Conservation (phyloP, 2,113 vertebrate genomes). For the Trichomycterus rosablanca region DNA sequence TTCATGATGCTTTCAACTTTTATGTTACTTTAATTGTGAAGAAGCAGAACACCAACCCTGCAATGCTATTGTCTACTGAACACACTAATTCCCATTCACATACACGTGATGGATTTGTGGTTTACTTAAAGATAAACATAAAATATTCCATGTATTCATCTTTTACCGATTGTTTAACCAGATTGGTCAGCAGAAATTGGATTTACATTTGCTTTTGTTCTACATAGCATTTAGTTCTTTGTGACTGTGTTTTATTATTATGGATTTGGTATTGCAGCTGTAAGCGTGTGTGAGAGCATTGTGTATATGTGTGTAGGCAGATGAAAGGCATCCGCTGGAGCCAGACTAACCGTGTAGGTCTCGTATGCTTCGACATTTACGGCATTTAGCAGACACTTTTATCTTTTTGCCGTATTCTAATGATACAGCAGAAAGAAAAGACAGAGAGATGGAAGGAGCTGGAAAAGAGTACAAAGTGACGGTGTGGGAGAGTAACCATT, state of each 20-base stretch:
- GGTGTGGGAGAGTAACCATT: neutral
- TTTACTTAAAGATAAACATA: neutral
- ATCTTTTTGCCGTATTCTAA: too few relatives aligned
- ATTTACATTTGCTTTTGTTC: conserved; percentile 6
- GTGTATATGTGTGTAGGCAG: conserved; percentile 30
- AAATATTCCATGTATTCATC: conserved; percentile 1
- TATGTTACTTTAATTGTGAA: neutral
- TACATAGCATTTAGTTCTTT: neutral
- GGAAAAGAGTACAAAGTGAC: neutral
- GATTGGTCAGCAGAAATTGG: neutral
- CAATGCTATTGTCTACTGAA: neutral
- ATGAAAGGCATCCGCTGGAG: conserved; percentile 34
- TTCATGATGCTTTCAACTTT: neutral
- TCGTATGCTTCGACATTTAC: conserved; percentile 5
- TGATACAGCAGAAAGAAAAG: neutral
- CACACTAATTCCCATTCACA: neutral
- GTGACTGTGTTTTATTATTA: neutral
- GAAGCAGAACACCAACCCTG: neutral
- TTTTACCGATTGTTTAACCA: neutral
- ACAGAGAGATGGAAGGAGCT: neutral
- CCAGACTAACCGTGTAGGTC: conserved; percentile 9
- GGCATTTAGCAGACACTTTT: too few relatives aligned
- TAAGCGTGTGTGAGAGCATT: conserved; percentile 39
- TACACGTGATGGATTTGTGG: neutral
- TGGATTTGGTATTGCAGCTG: too few relatives aligned